These are phyloP conservation scores for Habroteleia sp. DNA, from an alignment of 2,888 invertebrate species.

Conservation along the genomic window DNA sequence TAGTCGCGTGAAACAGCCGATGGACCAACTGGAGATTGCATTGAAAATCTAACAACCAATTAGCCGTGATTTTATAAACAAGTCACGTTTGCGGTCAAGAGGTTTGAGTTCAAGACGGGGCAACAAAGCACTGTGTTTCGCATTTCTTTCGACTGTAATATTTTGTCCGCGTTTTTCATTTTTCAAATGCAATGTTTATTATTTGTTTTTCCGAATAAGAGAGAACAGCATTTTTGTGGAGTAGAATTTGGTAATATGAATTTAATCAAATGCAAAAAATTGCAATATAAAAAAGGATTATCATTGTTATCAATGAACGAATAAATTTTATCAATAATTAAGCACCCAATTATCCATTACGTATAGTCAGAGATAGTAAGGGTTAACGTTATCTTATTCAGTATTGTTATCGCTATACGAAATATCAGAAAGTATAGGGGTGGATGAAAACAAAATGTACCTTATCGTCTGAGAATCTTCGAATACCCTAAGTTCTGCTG, in stretches of 20 bases:
- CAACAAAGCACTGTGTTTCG: neutral
- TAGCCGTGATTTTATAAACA: constrained; percentile 25
- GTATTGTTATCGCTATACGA: constrained; percentile 17
- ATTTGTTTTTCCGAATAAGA: too few species aligned
- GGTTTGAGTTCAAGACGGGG: constrained; percentile 7
- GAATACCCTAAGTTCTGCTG: too few species aligned
- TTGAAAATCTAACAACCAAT: constrained; percentile 22
- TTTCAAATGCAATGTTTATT: neutral
- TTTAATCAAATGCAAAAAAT: too few species aligned
- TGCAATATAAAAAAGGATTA: too few species aligned
- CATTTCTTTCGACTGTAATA: too few species aligned
- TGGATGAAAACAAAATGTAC: constrained; percentile 33
- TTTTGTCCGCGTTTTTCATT: too few species aligned
- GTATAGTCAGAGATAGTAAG: constrained; percentile 45
- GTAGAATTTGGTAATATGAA: too few species aligned
- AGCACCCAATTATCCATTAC: constrained; percentile 31
- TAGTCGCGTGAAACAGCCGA: constrained; percentile 5
- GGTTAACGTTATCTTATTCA: constrained; percentile 51
- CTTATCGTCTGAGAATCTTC: constrained; percentile 19
- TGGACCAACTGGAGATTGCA: constrained; percentile 31
- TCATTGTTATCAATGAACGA: constrained; percentile 25
- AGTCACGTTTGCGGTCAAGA: constrained; percentile 48
- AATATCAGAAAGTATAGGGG: constrained; percentile 26
- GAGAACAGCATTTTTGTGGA: too few species aligned
- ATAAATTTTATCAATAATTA: constrained; percentile 40